These are phyloP conservation scores for Bos javanicus DNA, from an alignment of 2,113 vertebrate genomes.

Conservation along the genomic window DNA sequence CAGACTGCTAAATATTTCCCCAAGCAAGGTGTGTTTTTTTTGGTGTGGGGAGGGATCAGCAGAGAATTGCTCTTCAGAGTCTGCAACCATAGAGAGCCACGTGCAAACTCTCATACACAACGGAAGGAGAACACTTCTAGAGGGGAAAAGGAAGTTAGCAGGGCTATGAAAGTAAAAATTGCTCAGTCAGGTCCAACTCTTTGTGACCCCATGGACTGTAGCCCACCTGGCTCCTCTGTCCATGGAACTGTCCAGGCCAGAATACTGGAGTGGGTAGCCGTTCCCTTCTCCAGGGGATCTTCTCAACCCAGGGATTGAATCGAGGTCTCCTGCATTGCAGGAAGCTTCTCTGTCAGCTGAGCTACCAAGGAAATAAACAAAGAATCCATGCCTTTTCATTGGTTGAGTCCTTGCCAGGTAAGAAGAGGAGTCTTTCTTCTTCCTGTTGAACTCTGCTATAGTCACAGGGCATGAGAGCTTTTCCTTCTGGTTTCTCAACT, in stretches of 20 bases:
- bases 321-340: neutral
- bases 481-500: neutral
- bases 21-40: neutral
- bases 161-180: neutral
- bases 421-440: neutral
- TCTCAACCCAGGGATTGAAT: neutral
- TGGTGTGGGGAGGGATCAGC: neutral
- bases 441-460: neutral
- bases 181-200: neutral
- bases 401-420: neutral
- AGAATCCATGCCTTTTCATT: neutral
- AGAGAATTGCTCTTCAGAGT: neutral
- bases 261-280: neutral
- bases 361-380: neutral
- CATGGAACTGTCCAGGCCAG: neutral
- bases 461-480: neutral
- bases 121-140: neutral
- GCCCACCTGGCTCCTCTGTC: neutral
- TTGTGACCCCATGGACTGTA: neutral
- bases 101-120: neutral
- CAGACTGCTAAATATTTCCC: neutral
- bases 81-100: neutral
- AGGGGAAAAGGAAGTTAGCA: neutral
- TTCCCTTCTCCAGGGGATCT: neutral
- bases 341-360: neutral